These are phyloP conservation scores for Metopia argyrocephala DNA, from an alignment of 2,888 invertebrate species.

Conservation along the genomic window DNA sequence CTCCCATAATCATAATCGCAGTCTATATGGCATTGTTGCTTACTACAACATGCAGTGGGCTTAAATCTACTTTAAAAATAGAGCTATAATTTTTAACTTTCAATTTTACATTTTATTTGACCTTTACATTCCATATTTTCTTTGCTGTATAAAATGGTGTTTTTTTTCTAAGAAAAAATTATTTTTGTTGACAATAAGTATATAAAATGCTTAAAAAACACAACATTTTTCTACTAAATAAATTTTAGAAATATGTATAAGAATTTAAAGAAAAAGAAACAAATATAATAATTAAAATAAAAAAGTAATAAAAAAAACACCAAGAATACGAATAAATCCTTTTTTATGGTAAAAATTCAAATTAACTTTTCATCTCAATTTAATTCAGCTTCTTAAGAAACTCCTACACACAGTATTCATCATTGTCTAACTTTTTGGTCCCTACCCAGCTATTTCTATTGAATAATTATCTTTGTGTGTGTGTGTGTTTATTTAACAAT, in stretches of 20 bases:
- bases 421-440: neutral
- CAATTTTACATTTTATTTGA: too few species aligned
- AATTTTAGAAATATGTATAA: constrained; percentile 27
- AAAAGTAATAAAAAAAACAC: constrained; percentile 8
- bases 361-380: constrained; percentile 54
- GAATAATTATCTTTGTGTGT: neutral
- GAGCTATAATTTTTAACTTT: too few species aligned
- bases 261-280: constrained; percentile 16
- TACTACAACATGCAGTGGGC: too few species aligned
- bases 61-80: too few species aligned
- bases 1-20: too few species aligned
- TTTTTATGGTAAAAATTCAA: constrained; percentile 57
- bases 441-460: neutral
- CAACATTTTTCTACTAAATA: constrained; percentile 20
- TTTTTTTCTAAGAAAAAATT: neutral
- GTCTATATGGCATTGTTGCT: too few species aligned
- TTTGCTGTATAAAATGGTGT: constrained; percentile 37
- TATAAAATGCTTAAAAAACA: constrained; percentile 23
- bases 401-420: constrained; percentile 40
- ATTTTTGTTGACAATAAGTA: neutral
- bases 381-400: constrained; percentile 45
- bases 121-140: too few species aligned
- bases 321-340: constrained; percentile 52
- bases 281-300: neutral
- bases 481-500: neutral